Conservation (phyloP, 2,888 invertebrate genomes). For the Stratiomys singularior region DNA sequence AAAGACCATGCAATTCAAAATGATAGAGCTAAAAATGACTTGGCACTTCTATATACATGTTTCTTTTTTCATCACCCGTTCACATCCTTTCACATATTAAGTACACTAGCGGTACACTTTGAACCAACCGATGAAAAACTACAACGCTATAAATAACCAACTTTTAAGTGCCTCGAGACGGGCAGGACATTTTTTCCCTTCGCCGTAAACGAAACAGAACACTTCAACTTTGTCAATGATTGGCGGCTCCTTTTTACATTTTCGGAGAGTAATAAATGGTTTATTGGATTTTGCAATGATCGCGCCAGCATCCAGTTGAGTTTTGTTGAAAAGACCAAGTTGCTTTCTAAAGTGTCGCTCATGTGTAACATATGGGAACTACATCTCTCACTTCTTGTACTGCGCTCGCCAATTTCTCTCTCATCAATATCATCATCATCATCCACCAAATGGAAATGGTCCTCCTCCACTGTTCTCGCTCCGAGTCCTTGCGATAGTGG, state of each 20-base stretch:
- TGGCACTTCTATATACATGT: not conserved
- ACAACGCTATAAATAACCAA: conserved; percentile 26
- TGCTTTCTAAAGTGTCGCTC: conserved; percentile 15
- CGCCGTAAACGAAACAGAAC: not conserved
- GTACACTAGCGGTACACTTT: not conserved
- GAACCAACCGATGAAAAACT: conserved; percentile 17
- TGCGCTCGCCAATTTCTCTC: not conserved
- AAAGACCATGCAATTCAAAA: not conserved
- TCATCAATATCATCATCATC: conserved; percentile 33
- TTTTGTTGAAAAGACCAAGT: not conserved
- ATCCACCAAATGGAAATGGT: conserved; percentile 10
- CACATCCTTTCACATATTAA: not conserved
- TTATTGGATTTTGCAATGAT: conserved; percentile 29
- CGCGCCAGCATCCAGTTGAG: not conserved
- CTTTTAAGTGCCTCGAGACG: conserved; percentile 22
- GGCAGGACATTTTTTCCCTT: conserved; percentile 23
- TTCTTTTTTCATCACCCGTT: not conserved
- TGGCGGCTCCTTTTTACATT: conserved; percentile 35
- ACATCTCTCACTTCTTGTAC: not conserved
- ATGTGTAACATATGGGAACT: conserved; percentile 12
- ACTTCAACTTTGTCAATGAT: conserved; percentile 19
- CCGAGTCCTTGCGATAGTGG: not conserved
- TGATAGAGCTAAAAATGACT: not conserved
- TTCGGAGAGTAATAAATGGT: conserved; percentile 31
- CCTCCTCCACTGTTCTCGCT: not conserved